Percentiles rank a stretch among this genome's conserved stretches.
These are phyloP conservation scores for Dryocosmus kuriphilus DNA, from an alignment of 2,888 invertebrate genomes.

Conservation along the genomic window DNA sequence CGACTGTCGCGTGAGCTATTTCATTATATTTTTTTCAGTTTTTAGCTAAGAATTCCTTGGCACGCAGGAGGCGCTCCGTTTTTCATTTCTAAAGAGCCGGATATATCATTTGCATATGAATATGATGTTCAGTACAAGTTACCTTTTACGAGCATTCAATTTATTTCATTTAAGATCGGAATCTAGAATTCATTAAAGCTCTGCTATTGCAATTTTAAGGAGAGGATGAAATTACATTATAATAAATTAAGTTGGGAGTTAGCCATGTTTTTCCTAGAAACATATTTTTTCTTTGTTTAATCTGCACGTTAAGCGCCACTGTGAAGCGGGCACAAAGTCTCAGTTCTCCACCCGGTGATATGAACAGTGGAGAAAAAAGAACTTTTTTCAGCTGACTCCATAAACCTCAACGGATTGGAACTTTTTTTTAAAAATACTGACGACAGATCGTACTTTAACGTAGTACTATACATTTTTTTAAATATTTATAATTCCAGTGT, in stretches of 20 bases:
- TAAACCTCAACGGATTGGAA: no score
- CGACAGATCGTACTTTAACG: no score
- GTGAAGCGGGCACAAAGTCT: no score
- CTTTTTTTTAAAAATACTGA: no score
- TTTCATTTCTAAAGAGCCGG: neutral
- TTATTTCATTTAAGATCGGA: neutral
- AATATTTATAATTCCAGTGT: no score
- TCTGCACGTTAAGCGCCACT: no score
- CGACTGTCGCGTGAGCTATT: conserved; percentile 37
- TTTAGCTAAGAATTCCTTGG: neutral
- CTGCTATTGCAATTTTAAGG: neutral
- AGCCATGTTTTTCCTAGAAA: neutral
- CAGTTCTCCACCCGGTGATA: no score
- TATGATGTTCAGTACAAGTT: conserved; percentile 4
- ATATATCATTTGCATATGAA: conserved; percentile 36
- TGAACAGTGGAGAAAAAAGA: no score
- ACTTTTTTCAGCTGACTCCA: no score
- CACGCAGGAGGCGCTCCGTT: neutral
- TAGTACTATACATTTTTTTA: no score
- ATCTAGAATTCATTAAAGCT: neutral
- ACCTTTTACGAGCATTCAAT: conserved; percentile 27
- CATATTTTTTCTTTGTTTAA: no score
- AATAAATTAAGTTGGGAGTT: neutral
- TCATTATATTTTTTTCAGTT: conserved; percentile 8
- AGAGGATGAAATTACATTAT: neutral